Evolutionary conservation across 2,888 invertebrate genomes (phyloP).

Genomic region (Pyralis farinalis): DNA sequence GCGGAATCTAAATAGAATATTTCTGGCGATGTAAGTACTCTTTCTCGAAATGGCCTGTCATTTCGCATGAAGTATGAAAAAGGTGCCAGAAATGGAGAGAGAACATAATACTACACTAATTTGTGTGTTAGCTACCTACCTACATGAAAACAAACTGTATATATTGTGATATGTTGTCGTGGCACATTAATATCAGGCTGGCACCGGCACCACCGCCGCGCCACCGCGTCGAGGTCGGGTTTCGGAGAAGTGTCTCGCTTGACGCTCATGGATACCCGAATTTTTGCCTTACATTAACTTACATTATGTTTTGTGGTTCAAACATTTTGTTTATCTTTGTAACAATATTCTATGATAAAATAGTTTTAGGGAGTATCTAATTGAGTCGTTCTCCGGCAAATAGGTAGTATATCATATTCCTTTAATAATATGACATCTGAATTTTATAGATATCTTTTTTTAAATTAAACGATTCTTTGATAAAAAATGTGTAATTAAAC

Average conservation of each 20-base stretch:
- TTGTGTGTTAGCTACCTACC: slow-evolving; percentile 63
- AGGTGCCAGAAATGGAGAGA: slow-evolving; percentile 56
- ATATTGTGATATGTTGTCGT: slow-evolving; percentile 72
- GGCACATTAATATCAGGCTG: slow-evolving; percentile 50
- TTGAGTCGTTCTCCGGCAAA: too few relatives aligned
- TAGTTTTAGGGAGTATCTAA: too few relatives aligned
- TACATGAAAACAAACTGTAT: slow-evolving; percentile 65
- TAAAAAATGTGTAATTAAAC: too few relatives aligned
- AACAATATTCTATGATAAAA: too few relatives aligned
- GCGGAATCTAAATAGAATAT: slow-evolving; percentile 25
- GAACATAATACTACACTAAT: slow-evolving; percentile 74
- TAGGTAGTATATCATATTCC: too few relatives aligned
- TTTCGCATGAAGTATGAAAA: slow-evolving; percentile 49
- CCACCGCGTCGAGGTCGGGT: slow-evolving; percentile 46
- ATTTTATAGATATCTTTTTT: too few relatives aligned
- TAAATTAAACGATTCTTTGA: too few relatives aligned
- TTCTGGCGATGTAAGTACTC: slow-evolving; percentile 19
- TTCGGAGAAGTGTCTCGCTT: slow-evolving; percentile 74
- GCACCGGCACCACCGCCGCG: slow-evolving; percentile 26
- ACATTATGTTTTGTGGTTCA: not conserved
- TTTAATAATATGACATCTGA: too few relatives aligned
- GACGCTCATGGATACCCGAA: slow-evolving; percentile 56
- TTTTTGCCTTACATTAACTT: slow-evolving; percentile 26
- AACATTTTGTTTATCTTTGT: slow-evolving; percentile 9
- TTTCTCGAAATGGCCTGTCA: slow-evolving; percentile 42